Conservation (phyloP, 2,888 invertebrate species). For the Diachrysia chrysitis region DNA sequence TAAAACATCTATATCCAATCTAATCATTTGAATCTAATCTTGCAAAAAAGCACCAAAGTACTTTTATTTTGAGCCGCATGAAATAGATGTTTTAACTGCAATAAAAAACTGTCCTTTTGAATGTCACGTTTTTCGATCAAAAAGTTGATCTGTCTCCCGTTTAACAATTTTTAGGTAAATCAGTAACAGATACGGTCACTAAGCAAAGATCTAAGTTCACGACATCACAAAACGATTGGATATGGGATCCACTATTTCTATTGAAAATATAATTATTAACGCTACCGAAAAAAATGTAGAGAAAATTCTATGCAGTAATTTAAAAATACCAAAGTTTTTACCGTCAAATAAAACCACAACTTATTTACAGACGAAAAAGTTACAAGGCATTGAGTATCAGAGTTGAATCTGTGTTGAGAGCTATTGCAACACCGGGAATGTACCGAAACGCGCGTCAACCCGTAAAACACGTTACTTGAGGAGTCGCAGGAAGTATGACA, state of each 20-base stretch:
- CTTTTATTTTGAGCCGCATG: not conserved
- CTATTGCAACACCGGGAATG: constrained; percentile 69
- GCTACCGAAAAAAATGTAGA: too few species aligned
- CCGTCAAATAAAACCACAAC: constrained; percentile 10
- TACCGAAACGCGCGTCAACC: constrained; percentile 74
- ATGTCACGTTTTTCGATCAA: constrained; percentile 28
- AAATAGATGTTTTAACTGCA: constrained; percentile 9
- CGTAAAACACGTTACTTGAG: constrained; percentile 82
- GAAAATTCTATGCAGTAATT: not conserved
- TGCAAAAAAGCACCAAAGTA: not conserved
- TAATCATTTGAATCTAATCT: not conserved
- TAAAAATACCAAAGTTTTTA: not conserved
- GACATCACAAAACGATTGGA: constrained; percentile 37
- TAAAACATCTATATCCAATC: not conserved
- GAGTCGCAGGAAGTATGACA: constrained; percentile 79
- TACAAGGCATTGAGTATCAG: constrained; percentile 32
- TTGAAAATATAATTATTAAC: constrained; percentile 11
- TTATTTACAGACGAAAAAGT: constrained; percentile 17
- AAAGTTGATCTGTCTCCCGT: constrained; percentile 22
- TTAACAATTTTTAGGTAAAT: constrained; percentile 15
- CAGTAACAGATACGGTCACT: constrained; percentile 29
- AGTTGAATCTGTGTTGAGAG: constrained; percentile 42
- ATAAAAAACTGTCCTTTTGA: constrained; percentile 27
- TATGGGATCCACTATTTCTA: constrained; percentile 26
- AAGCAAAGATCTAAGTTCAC: constrained; percentile 28